A percentile compares a stretch with the other conserved stretches of the same genome.
Conservation (phyloP, 2,888 invertebrate genomes). For the Lasioglossum morio region DNA sequence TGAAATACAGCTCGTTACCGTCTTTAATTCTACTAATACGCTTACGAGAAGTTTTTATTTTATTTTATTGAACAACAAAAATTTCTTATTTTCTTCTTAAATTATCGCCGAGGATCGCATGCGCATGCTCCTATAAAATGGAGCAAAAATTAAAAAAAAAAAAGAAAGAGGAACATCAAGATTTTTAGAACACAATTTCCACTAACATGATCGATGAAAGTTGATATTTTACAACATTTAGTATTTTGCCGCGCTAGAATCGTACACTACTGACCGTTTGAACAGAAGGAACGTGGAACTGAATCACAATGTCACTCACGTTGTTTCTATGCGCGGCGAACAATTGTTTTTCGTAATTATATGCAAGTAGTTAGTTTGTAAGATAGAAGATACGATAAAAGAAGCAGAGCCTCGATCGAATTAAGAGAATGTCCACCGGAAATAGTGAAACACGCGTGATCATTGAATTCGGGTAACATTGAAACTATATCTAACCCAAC, state of each 20-base stretch:
- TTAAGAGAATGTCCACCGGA: constrained; percentile 56
- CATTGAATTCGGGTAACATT: constrained; percentile 78
- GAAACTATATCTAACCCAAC: constrained; percentile 32
- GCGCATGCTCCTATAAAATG: constrained; percentile 10
- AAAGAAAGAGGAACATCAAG: not conserved
- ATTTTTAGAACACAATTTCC: not conserved
- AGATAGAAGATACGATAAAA: not conserved
- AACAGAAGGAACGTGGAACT: constrained; percentile 58
- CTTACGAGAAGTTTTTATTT: not conserved
- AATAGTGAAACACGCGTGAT: constrained; percentile 62
- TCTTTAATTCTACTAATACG: not conserved
- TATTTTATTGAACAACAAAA: not conserved
- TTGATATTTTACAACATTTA: not conserved
- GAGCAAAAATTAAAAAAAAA: not conserved
- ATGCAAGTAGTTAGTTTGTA: constrained; percentile 22
- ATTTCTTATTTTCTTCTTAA: not conserved
- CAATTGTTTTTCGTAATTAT: constrained; percentile 33
- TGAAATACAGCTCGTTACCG: not conserved
- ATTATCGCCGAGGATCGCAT: not conserved
- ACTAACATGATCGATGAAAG: not conserved
- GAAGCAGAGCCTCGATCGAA: not conserved
- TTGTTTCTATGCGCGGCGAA: constrained; percentile 44
- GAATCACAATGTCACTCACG: constrained; percentile 33
- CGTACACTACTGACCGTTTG: constrained; percentile 42
- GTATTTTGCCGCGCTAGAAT: constrained; percentile 10